Evolutionary conservation across 2,797 vertebrate genomes (phyloP), one percentile per base, ranked within the genome.

Genomic region (Tachyglossus aculeatus): DNA sequence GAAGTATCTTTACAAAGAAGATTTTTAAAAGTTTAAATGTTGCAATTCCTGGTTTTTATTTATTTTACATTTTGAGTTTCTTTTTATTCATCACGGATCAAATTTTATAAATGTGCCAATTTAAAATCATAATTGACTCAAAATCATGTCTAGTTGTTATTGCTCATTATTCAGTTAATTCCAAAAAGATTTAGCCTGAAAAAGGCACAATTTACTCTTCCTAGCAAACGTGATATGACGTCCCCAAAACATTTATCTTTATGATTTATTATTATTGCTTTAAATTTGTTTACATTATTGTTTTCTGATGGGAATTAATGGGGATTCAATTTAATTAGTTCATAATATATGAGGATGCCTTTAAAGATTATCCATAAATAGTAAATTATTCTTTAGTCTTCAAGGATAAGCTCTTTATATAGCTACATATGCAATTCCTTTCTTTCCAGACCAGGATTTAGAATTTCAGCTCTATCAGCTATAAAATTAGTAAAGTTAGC

Each of bases 11-110:
- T 18, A 9, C 74, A 64, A 53, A 73, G 66, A 36, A 33, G 14
- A 9, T 36, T 15, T 32, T 65, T 78, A 34, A 14, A 67, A 59
- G 15, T 37, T 19, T 65, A 64, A 71, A 55, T 69, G 60, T 19
- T 56, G 19, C 3, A 59, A 39, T 72, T 51, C 34, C 29, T 39
- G 27, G 45, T 41, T 63, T 9, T 44, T 7, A 59, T 61, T 74
- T 74, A 19, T 12, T 55, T 75, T 14, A 69, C 54, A 40, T 1
- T 9, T 8, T 56, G 52, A 1, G 36, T 60, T 27, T 15, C 31
- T 29, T 41, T 13, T 27, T 33, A 8, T 9, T 2, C 4, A 32
- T 40, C 18, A 50, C 24, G 7, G 6, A n/a, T 45, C 47, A 27
- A 37, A 25, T 31, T 72, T 73, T 38, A 9, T 5, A 0, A 10